These are phyloP conservation scores for Perccottus glenii DNA, from an alignment of 2,113 vertebrate species.

Conservation along the genomic window DNA sequence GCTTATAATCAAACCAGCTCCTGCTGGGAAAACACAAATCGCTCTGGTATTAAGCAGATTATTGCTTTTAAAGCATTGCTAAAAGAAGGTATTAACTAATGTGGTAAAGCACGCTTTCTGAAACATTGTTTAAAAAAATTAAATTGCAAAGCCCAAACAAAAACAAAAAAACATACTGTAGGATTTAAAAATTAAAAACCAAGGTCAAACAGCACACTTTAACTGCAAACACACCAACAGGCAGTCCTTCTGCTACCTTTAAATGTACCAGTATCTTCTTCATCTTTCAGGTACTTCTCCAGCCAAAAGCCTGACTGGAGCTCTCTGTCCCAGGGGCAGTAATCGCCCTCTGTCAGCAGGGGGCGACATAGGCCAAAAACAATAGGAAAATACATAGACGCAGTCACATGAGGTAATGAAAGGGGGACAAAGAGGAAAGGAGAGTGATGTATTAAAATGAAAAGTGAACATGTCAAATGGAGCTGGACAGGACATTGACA, in stretches of 20 bases:
- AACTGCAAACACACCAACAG: conserved; percentile 69
- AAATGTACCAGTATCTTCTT: conserved; percentile 90
- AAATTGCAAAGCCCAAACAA: conserved; percentile 34
- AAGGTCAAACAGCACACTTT: conserved; percentile 38
- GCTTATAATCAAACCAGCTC: conserved; percentile 34
- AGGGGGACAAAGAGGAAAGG: conserved; percentile 10
- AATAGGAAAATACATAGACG: conserved; percentile 43
- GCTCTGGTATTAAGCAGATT: conserved; percentile 35
- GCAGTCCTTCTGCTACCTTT: conserved; percentile 89
- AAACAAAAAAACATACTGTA: conserved; percentile 13
- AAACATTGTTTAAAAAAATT: conserved; percentile 29
- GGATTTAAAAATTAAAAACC: conserved; percentile 42
- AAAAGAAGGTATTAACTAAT: conserved; percentile 28
- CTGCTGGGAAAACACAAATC: conserved; percentile 20
- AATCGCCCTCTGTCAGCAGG: conserved; percentile 92
- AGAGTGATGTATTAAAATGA: conserved; percentile 15
- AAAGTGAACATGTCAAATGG: background rate
- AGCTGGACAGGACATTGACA: background rate
- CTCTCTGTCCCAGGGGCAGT: conserved; percentile 92
- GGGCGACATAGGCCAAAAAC: conserved; percentile 79
- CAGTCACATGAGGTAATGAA: conserved; percentile 22
- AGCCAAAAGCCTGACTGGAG: conserved; percentile 91
- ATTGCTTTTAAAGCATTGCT: conserved; percentile 40
- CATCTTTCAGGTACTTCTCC: conserved; percentile 83
- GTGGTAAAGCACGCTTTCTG: conserved; percentile 13